Evolutionary conservation across 2,113 vertebrate genomes (phyloP), one percentile per base, ranked within the genome.

Genomic region (Gulo gulo): DNA sequence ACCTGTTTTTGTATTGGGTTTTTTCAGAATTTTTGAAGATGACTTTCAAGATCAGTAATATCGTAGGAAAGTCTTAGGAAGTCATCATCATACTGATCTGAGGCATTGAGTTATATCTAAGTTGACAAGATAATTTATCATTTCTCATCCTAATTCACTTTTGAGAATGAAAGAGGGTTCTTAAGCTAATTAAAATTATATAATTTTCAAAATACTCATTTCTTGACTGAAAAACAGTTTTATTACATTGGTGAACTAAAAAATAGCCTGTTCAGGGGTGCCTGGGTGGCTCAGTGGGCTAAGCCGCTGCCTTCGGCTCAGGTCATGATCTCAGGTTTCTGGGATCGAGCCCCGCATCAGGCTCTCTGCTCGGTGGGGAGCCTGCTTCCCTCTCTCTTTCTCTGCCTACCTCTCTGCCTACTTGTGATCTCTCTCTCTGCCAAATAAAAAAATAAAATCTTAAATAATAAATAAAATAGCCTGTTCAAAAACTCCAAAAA

Each of bases 171-270:
- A 90, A 50, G n/a, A n/a, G 4, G 26, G n/a, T 85, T 81, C 39
- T 57, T 42, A 80, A 85, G 34, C 74, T 80, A 86, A 74, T 88
- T 93, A 83, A 67, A 63, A 81, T 63, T 85, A 26, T 31, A 9
- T 90, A 73, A 67, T 82, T 91, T 81, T 82, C 24, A 86, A 94
- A 85, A 45, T 86, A 90, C 15, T 92, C 87, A 76, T 24, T 95
- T 73, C 24, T 82, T 92, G 34, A 69, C 82, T 74, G 55, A 78
- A 76, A 93, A 69, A 24, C 69, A 8, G 26, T 74, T 88, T 81
- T 82, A 59, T 91, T 71, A 88, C n/a, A 42, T 69, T 92, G 36
- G 12, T 80, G 11, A 8, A 67, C 50, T 31, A 9, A 55, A 79
- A 91, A 63, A 31, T 50, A 63, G 11, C 34, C 31, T 52, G 14